Conservation (phyloP, 2,888 invertebrate genomes). For the Pristionchus arcanus region DNA sequence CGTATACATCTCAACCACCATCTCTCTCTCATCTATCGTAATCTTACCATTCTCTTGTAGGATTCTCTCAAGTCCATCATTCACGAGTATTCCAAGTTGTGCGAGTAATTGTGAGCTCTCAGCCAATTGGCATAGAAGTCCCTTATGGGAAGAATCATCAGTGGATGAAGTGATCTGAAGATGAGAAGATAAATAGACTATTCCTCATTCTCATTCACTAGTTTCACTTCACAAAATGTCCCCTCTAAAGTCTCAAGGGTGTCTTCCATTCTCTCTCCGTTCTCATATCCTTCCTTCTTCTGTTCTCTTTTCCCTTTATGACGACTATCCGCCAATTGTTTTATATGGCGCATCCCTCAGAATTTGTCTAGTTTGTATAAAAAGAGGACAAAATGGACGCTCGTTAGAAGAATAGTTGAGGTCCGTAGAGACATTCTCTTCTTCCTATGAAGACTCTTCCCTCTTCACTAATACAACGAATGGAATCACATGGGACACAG, state of each 20-base stretch:
- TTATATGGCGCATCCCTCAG: neutral
- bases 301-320: neutral
- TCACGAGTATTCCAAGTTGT: constrained; percentile 76
- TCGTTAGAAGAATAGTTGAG: neutral
- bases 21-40: neutral
- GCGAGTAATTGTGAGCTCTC: constrained; percentile 72
- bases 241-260: constrained; percentile 3
- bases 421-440: neutral
- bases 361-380: constrained; percentile 9
- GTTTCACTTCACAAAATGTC: neutral
- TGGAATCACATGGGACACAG: neutral
- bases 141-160: constrained; percentile 39
- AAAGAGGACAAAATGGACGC: neutral
- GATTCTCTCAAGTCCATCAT: constrained; percentile 76
- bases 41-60: constrained; percentile 72
- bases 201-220: neutral
- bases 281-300: neutral
- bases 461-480: constrained; percentile 3
- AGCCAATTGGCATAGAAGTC: constrained; percentile 52
- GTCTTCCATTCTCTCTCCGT: neutral
- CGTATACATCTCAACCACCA: neutral
- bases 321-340: constrained; percentile 26
- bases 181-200: neutral
- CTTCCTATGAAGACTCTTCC: neutral
- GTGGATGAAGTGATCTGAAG: neutral